Evolutionary conservation across 64 coral and sea anemone genomes (phyloP).

Genomic region (Pocillopora verrucosa): DNA sequence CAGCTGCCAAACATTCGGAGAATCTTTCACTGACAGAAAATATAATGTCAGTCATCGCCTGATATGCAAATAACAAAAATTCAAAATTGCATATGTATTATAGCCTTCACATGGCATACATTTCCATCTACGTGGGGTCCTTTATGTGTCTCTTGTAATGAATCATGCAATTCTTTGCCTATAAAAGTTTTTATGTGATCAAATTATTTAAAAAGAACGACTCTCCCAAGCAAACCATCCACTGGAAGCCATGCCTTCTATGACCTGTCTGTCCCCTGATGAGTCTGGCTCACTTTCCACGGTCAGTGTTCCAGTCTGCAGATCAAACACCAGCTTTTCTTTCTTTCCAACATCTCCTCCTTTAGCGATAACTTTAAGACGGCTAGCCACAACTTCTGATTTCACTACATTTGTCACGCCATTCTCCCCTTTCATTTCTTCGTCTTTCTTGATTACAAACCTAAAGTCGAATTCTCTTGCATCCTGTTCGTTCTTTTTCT

Average conservation of each 20-base stretch:
- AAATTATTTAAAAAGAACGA: too few species aligned
- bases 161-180: too few species aligned
- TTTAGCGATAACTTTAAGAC: background rate
- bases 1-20: too few species aligned
- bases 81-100: too few species aligned
- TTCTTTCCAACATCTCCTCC: background rate
- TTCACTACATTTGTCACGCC: background rate
- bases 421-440: background rate
- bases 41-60: too few species aligned
- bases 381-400: constrained; percentile 5
- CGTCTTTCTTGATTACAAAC: background rate
- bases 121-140: too few species aligned
- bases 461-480: constrained; percentile 12
- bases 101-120: too few species aligned
- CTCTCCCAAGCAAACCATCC: background rate
- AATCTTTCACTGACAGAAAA: too few species aligned
- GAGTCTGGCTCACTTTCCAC: constrained; percentile 4
- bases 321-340: background rate
- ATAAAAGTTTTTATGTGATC: too few species aligned
- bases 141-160: too few species aligned
- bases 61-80: too few species aligned
- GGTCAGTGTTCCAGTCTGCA: background rate
- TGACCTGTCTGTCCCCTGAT: background rate
- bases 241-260: background rate
- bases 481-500: background rate